These are phyloP conservation scores for Nephrocerus scutellatus DNA, from an alignment of 2,888 invertebrate species.

Conservation along the genomic window DNA sequence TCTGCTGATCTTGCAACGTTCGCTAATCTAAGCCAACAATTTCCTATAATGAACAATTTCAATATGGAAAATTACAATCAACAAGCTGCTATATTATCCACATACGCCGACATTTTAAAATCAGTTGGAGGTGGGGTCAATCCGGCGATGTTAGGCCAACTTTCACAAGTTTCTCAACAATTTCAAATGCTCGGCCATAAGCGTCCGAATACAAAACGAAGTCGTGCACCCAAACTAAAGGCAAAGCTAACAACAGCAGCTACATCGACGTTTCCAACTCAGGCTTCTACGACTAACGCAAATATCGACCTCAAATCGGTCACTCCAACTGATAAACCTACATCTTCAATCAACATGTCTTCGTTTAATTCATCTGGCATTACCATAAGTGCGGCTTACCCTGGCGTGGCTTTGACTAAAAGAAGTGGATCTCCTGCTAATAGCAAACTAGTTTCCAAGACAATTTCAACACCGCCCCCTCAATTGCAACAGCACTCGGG, in stretches of 20 bases:
- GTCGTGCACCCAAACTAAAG: constrained; percentile 23
- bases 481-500: constrained; percentile 4
- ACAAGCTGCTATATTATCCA: constrained; percentile 23
- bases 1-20: constrained; percentile 17
- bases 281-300: constrained; percentile 18
- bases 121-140: constrained; percentile 16
- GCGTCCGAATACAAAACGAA: constrained; percentile 24
- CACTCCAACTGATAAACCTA: constrained; percentile 8
- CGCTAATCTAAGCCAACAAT: constrained; percentile 16
- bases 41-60: constrained; percentile 19
- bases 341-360: constrained; percentile 15
- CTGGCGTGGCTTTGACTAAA: constrained; percentile 12
- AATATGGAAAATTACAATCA: constrained; percentile 25
- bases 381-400: constrained; percentile 18
- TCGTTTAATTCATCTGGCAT: constrained; percentile 12
- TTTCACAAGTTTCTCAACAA: constrained; percentile 21
- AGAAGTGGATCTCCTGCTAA: constrained; percentile 13
- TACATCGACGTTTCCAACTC: constrained; percentile 13
- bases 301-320: constrained; percentile 18
- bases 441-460: constrained; percentile 14
- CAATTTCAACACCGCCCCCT: constrained; percentile 10
- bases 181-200: constrained; percentile 24
- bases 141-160: constrained; percentile 21
- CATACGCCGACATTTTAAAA: constrained; percentile 26
- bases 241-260: constrained; percentile 11